Evolutionary conservation across 2,888 invertebrate species (phyloP).

Genomic region (Cabera pusaria): DNA sequence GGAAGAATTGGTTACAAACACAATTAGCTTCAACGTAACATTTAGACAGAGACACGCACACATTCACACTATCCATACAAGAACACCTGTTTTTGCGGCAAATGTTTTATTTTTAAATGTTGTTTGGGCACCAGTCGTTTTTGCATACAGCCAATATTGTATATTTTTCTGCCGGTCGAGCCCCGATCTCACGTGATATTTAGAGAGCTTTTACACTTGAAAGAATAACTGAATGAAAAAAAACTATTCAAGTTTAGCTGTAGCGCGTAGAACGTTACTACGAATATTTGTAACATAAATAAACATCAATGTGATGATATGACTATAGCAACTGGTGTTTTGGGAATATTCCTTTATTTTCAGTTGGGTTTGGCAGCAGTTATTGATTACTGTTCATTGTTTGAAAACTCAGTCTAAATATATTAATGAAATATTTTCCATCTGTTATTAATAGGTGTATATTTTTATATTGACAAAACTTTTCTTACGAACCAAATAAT

Average conservation of each 20-base stretch:
- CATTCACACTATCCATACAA: slow-evolving; percentile 32
- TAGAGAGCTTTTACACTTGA: slow-evolving; percentile 48
- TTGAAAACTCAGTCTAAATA: no score
- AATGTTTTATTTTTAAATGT: slow-evolving; percentile 53
- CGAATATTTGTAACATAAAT: slow-evolving; percentile 23
- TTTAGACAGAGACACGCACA: no score
- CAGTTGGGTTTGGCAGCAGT: no score
- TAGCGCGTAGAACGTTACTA: slow-evolving; percentile 29
- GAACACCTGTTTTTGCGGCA: slow-evolving; percentile 63
- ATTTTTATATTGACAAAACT: no score
- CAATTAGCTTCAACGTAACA: no score
- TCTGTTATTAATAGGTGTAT: no score
- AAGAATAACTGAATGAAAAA: slow-evolving; percentile 25
- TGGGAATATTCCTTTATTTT: slow-evolving; percentile 3
- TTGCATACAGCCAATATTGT: slow-evolving; percentile 43
- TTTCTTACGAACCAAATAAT: no score
- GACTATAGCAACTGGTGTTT: slow-evolving; percentile 14
- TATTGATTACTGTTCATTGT: no score
- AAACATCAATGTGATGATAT: slow-evolving; percentile 14
- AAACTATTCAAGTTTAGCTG: slow-evolving; percentile 14
- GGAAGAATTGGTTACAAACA: slow-evolving; percentile 14
- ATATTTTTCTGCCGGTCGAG: slow-evolving; percentile 43
- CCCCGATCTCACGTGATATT: slow-evolving; percentile 39
- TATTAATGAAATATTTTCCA: no score
- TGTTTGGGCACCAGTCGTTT: slow-evolving; percentile 32